Evolutionary conservation across 2,888 invertebrate species (phyloP), one percentile per base, ranked within the genome.

Genomic region (Latheticus oryzae): DNA sequence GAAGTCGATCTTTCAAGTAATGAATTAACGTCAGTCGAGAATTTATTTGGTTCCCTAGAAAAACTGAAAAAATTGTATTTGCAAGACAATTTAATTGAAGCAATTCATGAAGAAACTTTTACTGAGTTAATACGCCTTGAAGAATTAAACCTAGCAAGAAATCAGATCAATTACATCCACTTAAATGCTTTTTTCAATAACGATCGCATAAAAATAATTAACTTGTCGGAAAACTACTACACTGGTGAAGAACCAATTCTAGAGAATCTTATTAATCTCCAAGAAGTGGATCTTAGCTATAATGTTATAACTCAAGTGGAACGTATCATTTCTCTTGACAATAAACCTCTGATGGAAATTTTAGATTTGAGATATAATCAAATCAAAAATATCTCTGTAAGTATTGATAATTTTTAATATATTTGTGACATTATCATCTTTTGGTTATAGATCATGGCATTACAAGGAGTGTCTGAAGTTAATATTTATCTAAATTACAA

Each of bases 391-490:
- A 5, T 43, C 11, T 43, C 40, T n/a, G 48, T 48, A 12, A 23
- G 33, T 48, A 23, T 2, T 43, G 42, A 50, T n/a, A n/a, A 4
- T 21, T 21, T 21, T 4, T 21, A 21, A n/a, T n/a, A n/a, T n/a
- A n/a, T n/a, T n/a, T n/a, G n/a, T n/a, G n/a, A n/a, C n/a, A n/a
- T n/a, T n/a, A n/a, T n/a, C n/a, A n/a, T n/a, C n/a, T 21, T 8
- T 28, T 7, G 28, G 2, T 17, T 37, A 5, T 9, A 38, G 40
- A 23, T 40, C 13, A 8, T 40, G 3, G 11, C 21, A n/a, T 15
- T 40, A 3, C 40, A 40, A 40, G 24, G 24, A 0, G 7, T 23
- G 4, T 40, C 40, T 5, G 4, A 3, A 19, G 12, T 40, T 9
- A 24, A 40, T 2, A n/a, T 40, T 7, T 23, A 23, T 13, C 8